These are phyloP conservation scores for Andrena bicolor DNA, from an alignment of 2,888 invertebrate species.

Conservation along the genomic window DNA sequence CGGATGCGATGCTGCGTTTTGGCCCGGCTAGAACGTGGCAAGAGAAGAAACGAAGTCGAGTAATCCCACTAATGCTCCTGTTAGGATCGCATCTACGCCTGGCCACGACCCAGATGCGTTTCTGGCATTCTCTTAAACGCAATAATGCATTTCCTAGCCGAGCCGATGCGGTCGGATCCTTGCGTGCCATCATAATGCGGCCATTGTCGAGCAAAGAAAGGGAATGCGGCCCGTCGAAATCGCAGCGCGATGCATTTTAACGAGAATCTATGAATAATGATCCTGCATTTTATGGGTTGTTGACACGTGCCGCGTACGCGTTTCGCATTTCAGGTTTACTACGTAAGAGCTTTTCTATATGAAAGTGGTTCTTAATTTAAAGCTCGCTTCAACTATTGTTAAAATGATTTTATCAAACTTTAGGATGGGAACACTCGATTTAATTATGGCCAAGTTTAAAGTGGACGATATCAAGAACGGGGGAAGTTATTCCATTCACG, in stretches of 20 bases:
- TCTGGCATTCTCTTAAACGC: conserved; percentile 68
- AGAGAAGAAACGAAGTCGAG: conserved; percentile 67
- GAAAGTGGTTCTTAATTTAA: background rate
- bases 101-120: conserved; percentile 62
- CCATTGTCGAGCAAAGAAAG: conserved; percentile 53
- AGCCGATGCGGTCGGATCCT: conserved; percentile 45
- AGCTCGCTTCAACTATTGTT: background rate
- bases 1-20: conserved; percentile 42
- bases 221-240: conserved; percentile 46
- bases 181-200: conserved; percentile 57
- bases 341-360: too few species aligned
- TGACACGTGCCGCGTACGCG: too few species aligned
- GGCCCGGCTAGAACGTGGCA: conserved; percentile 39
- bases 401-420: background rate
- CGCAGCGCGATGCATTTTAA: conserved; percentile 11
- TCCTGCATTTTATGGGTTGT: background rate
- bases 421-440: background rate
- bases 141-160: conserved; percentile 64
- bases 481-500: background rate
- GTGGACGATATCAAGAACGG: background rate
- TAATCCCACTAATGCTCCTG: conserved; percentile 70
- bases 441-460: background rate
- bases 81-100: conserved; percentile 59
- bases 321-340: too few species aligned
- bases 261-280: conserved; percentile 51